Conservation (phyloP, 64 coral and sea anemone genomes). For the Pachyseris speciosa region DNA sequence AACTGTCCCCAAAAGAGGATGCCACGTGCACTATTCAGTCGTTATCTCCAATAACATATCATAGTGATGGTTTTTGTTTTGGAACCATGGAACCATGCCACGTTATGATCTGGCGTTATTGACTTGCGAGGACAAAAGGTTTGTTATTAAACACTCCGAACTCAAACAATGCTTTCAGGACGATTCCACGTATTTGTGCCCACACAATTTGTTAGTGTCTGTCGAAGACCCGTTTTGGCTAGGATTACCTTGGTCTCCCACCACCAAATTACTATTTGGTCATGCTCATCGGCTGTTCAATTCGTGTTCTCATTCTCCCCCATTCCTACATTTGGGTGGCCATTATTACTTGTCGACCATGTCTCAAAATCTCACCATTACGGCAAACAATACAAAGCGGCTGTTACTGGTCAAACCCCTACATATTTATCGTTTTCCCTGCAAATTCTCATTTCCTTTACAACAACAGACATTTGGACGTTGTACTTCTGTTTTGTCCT, state of each 20-base stretch:
- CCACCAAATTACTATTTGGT: neutral
- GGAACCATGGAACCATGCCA: neutral
- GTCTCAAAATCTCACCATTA: neutral
- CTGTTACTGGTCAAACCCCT: constrained; percentile 15
- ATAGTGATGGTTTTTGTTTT: neutral
- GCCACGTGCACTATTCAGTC: neutral
- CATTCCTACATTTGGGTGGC: constrained; percentile 41
- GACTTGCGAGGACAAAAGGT: neutral
- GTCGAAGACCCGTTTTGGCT: constrained; percentile 33
- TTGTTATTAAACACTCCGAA: neutral
- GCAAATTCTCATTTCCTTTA: constrained; percentile 19
- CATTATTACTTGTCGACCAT: constrained; percentile 52
- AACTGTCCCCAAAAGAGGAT: neutral
- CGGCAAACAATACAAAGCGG: neutral
- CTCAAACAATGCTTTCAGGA: neutral
- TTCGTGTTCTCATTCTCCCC: neutral
- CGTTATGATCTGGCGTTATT: neutral
- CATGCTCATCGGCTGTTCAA: neutral
- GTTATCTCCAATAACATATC: neutral
- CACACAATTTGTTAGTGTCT: neutral
- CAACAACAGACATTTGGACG: constrained; percentile 21
- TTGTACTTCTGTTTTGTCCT: constrained; percentile 3
- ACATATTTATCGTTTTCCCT: constrained; percentile 58
- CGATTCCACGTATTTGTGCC: neutral
- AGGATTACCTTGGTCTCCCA: constrained; percentile 45